Conservation (phyloP, 1,140 invertebrate species). For the Drosophila subobscura region DNA sequence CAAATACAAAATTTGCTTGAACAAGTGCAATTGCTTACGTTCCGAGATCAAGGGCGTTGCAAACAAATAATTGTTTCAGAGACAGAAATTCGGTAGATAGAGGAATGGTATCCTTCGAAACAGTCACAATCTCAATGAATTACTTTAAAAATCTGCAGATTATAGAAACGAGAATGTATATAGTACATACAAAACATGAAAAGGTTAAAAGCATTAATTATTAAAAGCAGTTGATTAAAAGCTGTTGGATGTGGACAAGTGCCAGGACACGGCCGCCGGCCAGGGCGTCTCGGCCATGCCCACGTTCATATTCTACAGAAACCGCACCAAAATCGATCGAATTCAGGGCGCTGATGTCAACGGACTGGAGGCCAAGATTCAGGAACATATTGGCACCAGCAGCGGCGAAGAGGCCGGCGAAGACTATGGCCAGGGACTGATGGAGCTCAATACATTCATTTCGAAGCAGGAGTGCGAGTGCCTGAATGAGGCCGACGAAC, state of each 20-base stretch:
- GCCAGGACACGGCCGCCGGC: slow-evolving; percentile 91
- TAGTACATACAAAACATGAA: no score
- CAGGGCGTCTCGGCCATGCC: slow-evolving; percentile 98
- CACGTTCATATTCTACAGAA: slow-evolving; percentile 98
- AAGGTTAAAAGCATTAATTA: no score
- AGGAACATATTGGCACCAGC: slow-evolving; percentile 91
- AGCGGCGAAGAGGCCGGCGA: slow-evolving; percentile 87
- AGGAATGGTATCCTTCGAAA: no score
- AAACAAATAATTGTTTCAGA: no score
- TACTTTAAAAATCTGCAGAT: no score
- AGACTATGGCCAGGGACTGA: slow-evolving; percentile 88
- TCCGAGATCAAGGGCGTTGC: no score
- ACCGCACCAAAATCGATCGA: slow-evolving; percentile 91
- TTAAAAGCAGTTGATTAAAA: no score
- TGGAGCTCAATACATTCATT: slow-evolving; percentile 95
- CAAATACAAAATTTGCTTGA: no score
- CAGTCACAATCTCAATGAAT: no score
- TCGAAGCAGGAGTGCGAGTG: slow-evolving; percentile 96
- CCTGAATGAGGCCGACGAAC: slow-evolving; percentile 97
- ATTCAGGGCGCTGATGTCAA: slow-evolving; percentile 93
- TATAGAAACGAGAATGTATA: no score
- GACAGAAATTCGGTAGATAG: no score
- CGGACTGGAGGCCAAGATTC: slow-evolving; percentile 94
- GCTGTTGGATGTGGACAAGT: slow-evolving; percentile 97
- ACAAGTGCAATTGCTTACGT: no score